Evolutionary conservation across 2,797 vertebrate genomes (phyloP), one percentile per base, ranked within the genome.

Genomic region (Xenentodon cancila): DNA sequence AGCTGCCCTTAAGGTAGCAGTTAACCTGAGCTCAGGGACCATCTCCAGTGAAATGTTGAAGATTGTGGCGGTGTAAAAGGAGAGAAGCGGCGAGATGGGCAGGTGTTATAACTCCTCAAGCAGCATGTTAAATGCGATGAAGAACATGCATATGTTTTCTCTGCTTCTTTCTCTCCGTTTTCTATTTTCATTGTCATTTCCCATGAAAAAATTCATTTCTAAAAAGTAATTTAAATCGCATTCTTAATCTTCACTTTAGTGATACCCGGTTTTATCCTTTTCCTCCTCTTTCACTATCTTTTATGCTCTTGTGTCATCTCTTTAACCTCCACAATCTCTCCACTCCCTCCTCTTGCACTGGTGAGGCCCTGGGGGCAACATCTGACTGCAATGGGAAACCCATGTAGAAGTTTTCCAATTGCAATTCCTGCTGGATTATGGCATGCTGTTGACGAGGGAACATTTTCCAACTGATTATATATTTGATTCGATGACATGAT

Each of bases 321-420:
- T 40, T 60, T 53, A 40, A 64, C 32, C 67, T 81, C 75, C 85
- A 61, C 71, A 81, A 79, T 87, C 84, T 77, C 73, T 67, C 53
- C 70, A 85, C 77, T 60, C 73, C 44, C 72, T 44, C 53, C 48
- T 32, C 44, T 46, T 71, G 66, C 67, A 68, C 75, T 86, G 69
- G 83, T 3, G 54, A 92, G 78, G 93, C 96, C 95, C 91, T 86
- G 82, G 95, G 25, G 96, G 95, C 92, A 93, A 92, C 90, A 91
- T 96, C 94, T 91, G 84, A 89, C 93, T 93, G 90, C 90, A 89
- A 89, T 90, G 78, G 90, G 91, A 93, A 94, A 91, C 94, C 91
- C 93, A 93, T 94, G 90, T 95, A 95, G 95, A 94, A 94, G 92
- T 89, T 96, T 96, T 96, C 95, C 95, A 93, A 95, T 95, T 95